Evolutionary conservation across 2,888 invertebrate species (phyloP).

Genomic region (Hedychridium roseum): DNA sequence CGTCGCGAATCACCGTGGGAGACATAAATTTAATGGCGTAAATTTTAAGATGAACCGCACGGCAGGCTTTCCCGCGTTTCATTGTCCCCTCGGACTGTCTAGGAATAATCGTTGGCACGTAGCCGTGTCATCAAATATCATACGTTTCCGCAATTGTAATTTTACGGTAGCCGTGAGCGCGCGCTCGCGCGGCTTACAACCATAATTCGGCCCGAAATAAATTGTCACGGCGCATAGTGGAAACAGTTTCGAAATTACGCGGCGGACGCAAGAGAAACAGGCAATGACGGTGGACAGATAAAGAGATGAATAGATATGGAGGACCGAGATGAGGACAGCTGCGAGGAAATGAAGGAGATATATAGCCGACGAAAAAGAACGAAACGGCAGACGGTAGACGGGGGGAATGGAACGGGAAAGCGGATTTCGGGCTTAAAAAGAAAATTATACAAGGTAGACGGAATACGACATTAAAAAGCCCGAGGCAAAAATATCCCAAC

Average conservation of each 20-base stretch:
- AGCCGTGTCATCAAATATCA: too few relatives aligned
- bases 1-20: too few relatives aligned
- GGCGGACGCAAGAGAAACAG: background rate
- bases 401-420: background rate
- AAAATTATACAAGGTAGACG: background rate
- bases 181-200: constrained; percentile 29
- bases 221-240: constrained; percentile 20
- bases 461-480: too few relatives aligned
- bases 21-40: too few relatives aligned
- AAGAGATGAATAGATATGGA: constrained; percentile 18
- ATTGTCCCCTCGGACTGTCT: too few relatives aligned
- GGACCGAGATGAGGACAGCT: constrained; percentile 3
- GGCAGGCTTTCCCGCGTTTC: too few relatives aligned
- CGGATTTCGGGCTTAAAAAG: background rate
- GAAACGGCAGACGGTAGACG: constrained; percentile 8
- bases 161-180: constrained; percentile 17
- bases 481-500: too few relatives aligned
- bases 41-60: too few relatives aligned
- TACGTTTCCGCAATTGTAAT: too few relatives aligned
- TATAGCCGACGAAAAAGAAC: constrained; percentile 5
- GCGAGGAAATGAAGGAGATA: too few relatives aligned
- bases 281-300: constrained; percentile 12
- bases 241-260: constrained; percentile 28
- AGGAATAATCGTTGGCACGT: too few relatives aligned
- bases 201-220: constrained; percentile 32